Conservation (phyloP, 1,140 invertebrate species). For the Solenopsis invicta region DNA sequence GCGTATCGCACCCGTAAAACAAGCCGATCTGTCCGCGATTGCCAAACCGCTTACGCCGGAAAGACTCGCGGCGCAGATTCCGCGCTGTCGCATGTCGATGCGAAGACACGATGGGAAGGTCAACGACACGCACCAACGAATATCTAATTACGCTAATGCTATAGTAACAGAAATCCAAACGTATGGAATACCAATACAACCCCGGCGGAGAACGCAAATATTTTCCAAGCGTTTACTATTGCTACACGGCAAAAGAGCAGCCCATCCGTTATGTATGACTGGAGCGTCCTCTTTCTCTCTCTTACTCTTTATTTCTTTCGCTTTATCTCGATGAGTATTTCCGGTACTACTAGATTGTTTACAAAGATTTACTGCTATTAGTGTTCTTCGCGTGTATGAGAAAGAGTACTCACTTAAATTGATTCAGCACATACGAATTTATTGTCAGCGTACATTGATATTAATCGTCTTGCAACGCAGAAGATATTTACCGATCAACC, state of each 20-base stretch:
- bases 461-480: not conserved
- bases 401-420: not conserved
- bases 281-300: not conserved
- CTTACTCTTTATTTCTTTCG: not conserved
- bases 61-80: not conserved
- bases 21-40: not conserved
- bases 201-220: not conserved
- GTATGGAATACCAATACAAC: conserved; percentile 28
- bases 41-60: conserved; percentile 2
- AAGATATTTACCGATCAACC: not conserved
- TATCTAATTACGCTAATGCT: conserved; percentile 59
- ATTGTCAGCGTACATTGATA: not conserved
- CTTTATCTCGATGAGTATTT: not conserved
- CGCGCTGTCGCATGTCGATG: not conserved
- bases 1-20: not conserved
- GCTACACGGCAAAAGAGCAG: not conserved
- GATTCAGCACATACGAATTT: not conserved
- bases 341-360: not conserved
- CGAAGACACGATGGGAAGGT: conserved; percentile 6
- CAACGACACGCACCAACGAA: conserved; percentile 19
- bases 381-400: not conserved
- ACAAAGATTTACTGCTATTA: not conserved
- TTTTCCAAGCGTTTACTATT: not conserved
- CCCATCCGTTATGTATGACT: not conserved
- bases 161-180: not conserved